Evolutionary conservation across 30 jellyfish, hydroid and myxozoan genomes (phyloP).

Genomic region (Haliclystus octoradiatus): DNA sequence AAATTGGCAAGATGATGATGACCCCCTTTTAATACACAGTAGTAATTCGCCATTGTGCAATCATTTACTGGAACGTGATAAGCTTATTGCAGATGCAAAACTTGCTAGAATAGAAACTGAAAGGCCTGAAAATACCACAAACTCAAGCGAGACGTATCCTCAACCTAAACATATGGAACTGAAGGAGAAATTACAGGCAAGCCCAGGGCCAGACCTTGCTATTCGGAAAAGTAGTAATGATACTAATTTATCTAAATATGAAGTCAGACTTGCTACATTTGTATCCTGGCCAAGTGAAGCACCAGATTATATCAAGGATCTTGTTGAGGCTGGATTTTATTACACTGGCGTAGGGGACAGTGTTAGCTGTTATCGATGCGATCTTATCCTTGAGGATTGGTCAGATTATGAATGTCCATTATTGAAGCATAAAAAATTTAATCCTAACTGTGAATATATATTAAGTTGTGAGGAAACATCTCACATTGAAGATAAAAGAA

Average conservation of each 20-base stretch:
- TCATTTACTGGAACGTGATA: conserved; percentile 18
- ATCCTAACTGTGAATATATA: conserved; percentile 23
- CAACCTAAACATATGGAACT: background rate
- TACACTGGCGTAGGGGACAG: conserved; percentile 45
- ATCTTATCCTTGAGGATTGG: conserved; percentile 52
- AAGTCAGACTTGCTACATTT: conserved; percentile 55
- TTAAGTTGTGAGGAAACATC: background rate
- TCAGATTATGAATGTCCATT: conserved; percentile 59
- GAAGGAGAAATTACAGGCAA: background rate
- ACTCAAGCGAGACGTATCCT: background rate
- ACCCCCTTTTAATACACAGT: conserved; percentile 53
- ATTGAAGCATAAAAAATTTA: conserved; percentile 37
- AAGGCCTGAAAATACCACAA: background rate
- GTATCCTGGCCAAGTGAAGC: conserved; percentile 76
- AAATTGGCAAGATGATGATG: conserved; percentile 70
- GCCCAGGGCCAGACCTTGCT: background rate
- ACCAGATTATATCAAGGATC: conserved; percentile 65
- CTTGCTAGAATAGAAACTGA: background rate
- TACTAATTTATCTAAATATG: background rate
- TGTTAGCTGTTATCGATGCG: conserved; percentile 69
- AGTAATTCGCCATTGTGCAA: conserved; percentile 14
- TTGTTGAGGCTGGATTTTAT: conserved; percentile 91
- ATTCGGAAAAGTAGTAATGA: too few relatives aligned
- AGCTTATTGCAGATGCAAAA: background rate
- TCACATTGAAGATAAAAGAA: background rate